phyloP scores from a whole-genome alignment of 2,888 invertebrate species.

The Opisthograptis luteolata region DNA sequence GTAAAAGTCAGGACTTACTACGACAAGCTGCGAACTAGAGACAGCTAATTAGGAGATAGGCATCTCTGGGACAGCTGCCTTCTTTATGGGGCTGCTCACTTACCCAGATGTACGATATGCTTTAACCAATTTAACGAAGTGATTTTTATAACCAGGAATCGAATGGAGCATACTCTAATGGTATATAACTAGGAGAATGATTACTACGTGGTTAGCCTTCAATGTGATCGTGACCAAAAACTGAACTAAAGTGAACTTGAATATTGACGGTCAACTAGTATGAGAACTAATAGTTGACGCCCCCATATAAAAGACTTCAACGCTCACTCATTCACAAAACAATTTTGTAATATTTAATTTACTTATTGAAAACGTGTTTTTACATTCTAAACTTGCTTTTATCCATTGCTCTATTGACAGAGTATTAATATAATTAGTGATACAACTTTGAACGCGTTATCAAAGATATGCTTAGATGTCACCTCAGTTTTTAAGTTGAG shows the following conservation, averaged over 20 bases:
- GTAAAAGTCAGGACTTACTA: constrained; percentile 33
- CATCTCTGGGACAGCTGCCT: constrained; percentile 62
- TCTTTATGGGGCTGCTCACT: constrained; percentile 72
- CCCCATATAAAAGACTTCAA: constrained; percentile 27
- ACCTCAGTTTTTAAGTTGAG: too few relatives aligned
- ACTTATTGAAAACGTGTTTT: not conserved
- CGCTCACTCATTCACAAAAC: constrained; percentile 4
- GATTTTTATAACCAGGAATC: constrained; percentile 42
- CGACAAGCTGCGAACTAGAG: constrained; percentile 56
- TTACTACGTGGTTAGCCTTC: constrained; percentile 61
- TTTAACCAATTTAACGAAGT: constrained; percentile 63
- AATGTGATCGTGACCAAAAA: constrained; percentile 58
- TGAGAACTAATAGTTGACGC: constrained; percentile 3
- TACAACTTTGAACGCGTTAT: too few relatives aligned
- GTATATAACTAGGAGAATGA: constrained; percentile 36
- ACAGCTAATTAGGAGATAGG: constrained; percentile 73
- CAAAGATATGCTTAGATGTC: too few relatives aligned
- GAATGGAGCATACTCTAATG: not conserved
- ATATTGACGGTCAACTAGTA: constrained; percentile 24
- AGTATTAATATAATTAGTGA: too few relatives aligned
- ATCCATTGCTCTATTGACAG: too few relatives aligned
- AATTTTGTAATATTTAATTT: too few relatives aligned
- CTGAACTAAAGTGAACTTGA: constrained; percentile 47
- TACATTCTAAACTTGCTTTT: too few relatives aligned
- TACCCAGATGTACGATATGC: constrained; percentile 65